phyloP scores from a whole-genome alignment of 2,888 invertebrate genomes.

The Alitta virens region DNA sequence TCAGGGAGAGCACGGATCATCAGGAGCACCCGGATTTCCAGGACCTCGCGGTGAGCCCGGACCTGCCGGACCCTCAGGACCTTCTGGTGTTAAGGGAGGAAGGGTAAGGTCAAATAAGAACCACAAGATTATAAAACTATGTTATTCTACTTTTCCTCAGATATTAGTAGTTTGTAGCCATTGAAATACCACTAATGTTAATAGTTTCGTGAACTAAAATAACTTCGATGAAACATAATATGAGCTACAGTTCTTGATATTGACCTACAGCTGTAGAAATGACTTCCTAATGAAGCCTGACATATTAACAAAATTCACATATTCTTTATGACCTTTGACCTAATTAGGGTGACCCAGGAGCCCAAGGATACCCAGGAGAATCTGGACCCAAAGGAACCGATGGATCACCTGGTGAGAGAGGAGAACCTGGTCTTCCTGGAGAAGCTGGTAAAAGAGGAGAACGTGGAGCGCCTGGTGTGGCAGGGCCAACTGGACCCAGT shows the following conservation, averaged over 20 bases:
- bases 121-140: too few relatives aligned
- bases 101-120: conserved; percentile 18
- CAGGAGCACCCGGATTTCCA: conserved; percentile 18
- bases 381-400: conserved; percentile 12
- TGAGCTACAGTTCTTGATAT: too few relatives aligned
- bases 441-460: conserved; percentile 10
- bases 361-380: conserved; percentile 14
- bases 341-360: conserved; percentile 15
- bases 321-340: too few relatives aligned
- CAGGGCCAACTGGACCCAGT: conserved; percentile 32
- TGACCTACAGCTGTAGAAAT: too few relatives aligned
- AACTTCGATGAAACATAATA: too few relatives aligned
- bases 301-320: too few relatives aligned
- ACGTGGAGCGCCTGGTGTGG: conserved; percentile 31
- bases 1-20: conserved; percentile 6
- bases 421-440: conserved; percentile 16
- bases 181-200: too few relatives aligned
- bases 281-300: too few relatives aligned
- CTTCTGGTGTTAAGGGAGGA: conserved; percentile 27
- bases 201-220: too few relatives aligned
- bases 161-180: too few relatives aligned
- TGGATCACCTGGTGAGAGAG: conserved; percentile 16
- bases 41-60: conserved; percentile 17
- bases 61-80: conserved; percentile 7
- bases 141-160: too few relatives aligned